Base-by-base conservation (phyloP, 2,888 invertebrate genomes). In the Polietes domitor region DNA sequence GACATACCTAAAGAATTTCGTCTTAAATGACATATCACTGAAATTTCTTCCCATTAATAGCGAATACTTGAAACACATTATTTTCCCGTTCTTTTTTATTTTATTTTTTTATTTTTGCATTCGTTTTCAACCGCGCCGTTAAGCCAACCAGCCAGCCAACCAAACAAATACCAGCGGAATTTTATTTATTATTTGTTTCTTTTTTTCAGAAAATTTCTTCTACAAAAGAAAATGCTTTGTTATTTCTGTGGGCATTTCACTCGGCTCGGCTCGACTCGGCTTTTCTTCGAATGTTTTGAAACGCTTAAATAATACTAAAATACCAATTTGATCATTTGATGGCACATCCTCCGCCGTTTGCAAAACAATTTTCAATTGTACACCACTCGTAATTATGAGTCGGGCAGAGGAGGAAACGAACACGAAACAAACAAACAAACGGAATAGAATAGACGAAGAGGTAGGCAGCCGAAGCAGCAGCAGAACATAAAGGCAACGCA, bases 41-140 rank as follows among this genome's bases (percentile, higher is more conserved):
- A 87, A 85, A 86, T 87, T 87, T 32, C 82, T 87, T 21, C 87
- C 87, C 74, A 88, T 70, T 26, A 87, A 77, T 73, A 85, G 73
- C 10, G 88, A 87, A 50, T 86, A 87, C 82, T 87, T 87, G 85
- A 87, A 88, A 77, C 88, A 88, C 88, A 88, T 88, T 58, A 37
- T 79, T 26, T 72, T 68, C 26, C 26, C 47, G 50, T 65, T 41
- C 32, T 41, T 21, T 21, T 50, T 50, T 50, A 50, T 19, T 17
- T 50, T 2, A 32, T 32, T 32, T 6, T 32, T 47, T n/a, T 15
- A 3, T 2, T n/a, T 47, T 47, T n/a, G 47, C 24, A 53, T 53
- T 53, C 15, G 58, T n/a, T 4, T 5, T 12, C n/a, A 47, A 47
- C 15, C 2, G 47, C 47, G 47, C 15, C 47, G 47, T 1, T n/a